A percentile compares a stretch with the other conserved stretches of the same genome.
Evolutionary conservation across 2,888 invertebrate species (phyloP).

Genomic region (Drosophila putrida): DNA sequence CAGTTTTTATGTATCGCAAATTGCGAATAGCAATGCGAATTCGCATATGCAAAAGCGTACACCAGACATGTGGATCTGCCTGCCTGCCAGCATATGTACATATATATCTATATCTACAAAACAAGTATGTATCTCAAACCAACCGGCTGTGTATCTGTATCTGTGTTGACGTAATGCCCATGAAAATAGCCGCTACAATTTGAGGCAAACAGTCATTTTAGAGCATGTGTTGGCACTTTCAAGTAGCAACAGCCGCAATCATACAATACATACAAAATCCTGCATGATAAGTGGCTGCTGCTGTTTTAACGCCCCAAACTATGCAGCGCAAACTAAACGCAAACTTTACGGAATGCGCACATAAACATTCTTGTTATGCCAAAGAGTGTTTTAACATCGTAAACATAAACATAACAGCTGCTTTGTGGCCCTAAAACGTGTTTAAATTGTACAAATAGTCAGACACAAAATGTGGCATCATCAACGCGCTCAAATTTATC

Average conservation of each 20-base stretch:
- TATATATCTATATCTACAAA: constrained; percentile 10
- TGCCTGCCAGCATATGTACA: constrained; percentile 13
- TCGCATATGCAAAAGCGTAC: constrained; percentile 53
- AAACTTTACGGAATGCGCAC: constrained; percentile 11
- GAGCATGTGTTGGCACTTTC: constrained; percentile 37
- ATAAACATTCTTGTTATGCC: constrained; percentile 37
- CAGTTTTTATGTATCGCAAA: constrained; percentile 58
- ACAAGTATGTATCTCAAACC: constrained; percentile 5
- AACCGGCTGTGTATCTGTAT: constrained; percentile 31
- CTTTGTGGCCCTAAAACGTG: constrained; percentile 27
- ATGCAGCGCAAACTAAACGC: constrained; percentile 39
- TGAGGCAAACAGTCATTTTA: constrained; percentile 43
- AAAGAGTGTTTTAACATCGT: constrained; percentile 30
- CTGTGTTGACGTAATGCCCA: constrained; percentile 70
- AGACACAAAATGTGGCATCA: constrained; percentile 10
- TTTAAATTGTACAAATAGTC: constrained; percentile 31
- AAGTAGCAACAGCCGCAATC: constrained; percentile 13
- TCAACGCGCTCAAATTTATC: constrained; percentile 8
- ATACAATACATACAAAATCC: constrained; percentile 27
- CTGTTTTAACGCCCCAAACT: constrained; percentile 40
- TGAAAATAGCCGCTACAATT: constrained; percentile 65
- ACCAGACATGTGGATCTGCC: constrained; percentile 54
- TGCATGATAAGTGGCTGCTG: constrained; percentile 51
- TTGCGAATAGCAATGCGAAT: constrained; percentile 43
- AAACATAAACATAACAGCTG: constrained; percentile 52